These are phyloP conservation scores for Panthera tigris DNA, from an alignment of 2,113 vertebrate genomes.

Conservation along the genomic window DNA sequence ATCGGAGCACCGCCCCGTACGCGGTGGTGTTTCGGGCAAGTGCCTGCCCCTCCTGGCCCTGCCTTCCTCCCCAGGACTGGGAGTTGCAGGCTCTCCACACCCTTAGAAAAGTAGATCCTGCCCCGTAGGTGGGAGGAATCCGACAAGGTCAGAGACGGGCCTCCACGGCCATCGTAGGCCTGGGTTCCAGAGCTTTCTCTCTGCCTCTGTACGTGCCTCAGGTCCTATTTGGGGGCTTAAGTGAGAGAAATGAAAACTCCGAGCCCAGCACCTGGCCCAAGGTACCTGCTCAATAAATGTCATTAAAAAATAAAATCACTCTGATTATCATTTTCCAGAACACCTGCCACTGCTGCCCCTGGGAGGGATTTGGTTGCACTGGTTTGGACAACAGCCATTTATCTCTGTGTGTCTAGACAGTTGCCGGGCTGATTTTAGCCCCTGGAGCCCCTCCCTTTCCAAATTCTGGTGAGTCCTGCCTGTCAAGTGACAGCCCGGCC, in stretches of 20 bases:
- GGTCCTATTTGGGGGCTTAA: neutral
- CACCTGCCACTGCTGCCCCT: neutral
- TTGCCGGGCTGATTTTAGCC: neutral
- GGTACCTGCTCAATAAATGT: neutral
- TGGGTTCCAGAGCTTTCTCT: neutral
- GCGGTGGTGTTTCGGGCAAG: neutral
- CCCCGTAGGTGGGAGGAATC: neutral
- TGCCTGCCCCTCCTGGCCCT: neutral
- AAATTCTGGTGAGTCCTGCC: neutral
- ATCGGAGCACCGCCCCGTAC: accelerated
- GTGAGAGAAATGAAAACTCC: neutral
- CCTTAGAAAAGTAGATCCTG: neutral
- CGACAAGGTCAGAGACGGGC: neutral
- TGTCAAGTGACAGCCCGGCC: neutral
- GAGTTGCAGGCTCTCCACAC: neutral
- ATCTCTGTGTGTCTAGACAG: neutral
- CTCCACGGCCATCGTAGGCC: accelerated
- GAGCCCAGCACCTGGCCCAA: neutral
- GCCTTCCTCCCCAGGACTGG: neutral
- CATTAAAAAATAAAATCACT: neutral
- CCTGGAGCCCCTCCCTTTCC: neutral
- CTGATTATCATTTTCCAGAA: slow-evolving; percentile 6
- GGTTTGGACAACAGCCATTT: neutral
- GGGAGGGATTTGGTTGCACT: neutral
- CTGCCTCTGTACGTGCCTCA: neutral